phyloP scores from a whole-genome alignment of 2,797 vertebrate genomes.

The Acestrorhynchus altus region DNA sequence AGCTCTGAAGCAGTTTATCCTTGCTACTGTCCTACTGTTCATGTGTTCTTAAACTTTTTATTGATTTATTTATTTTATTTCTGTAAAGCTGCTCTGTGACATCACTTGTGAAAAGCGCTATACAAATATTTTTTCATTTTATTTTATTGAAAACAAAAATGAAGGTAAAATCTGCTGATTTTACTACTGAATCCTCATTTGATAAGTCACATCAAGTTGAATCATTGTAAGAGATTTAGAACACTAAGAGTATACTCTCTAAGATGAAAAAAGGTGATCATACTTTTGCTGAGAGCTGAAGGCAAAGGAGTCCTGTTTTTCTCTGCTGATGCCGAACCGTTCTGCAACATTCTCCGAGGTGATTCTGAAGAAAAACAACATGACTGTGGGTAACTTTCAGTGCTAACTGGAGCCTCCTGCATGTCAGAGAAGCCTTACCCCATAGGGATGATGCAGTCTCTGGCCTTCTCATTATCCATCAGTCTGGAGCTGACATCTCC shows the following conservation, averaged over 20 bases:
- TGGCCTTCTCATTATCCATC: constrained; percentile 83
- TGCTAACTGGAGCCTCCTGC: not conserved
- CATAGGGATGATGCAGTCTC: constrained; percentile 92
- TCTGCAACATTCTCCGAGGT: constrained; percentile 91
- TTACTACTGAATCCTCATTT: too few relatives aligned
- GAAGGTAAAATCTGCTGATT: too few relatives aligned
- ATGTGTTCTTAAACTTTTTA: too few relatives aligned
- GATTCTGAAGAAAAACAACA: constrained; percentile 71
- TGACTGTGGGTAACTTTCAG: not conserved
- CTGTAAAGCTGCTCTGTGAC: too few relatives aligned
- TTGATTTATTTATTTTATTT: too few relatives aligned
- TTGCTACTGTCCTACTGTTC: too few relatives aligned
- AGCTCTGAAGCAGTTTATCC: too few relatives aligned
- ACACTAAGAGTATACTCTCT: too few relatives aligned
- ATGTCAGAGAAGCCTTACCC: constrained; percentile 72
- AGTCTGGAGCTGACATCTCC: constrained; percentile 86
- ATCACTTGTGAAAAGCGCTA: too few relatives aligned
- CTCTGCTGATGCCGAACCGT: constrained; percentile 83
- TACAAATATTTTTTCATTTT: too few relatives aligned
- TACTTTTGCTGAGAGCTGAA: constrained; percentile 89
- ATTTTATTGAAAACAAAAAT: too few relatives aligned
- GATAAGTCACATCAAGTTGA: not conserved
- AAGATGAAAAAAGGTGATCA: not conserved
- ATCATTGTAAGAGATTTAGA: not conserved
- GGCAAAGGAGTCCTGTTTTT: constrained; percentile 90